Percentiles rank a stretch among this genome's conserved stretches.
phyloP scores from a whole-genome alignment of 2,113 vertebrate genomes.

The Noturus placidus region DNA sequence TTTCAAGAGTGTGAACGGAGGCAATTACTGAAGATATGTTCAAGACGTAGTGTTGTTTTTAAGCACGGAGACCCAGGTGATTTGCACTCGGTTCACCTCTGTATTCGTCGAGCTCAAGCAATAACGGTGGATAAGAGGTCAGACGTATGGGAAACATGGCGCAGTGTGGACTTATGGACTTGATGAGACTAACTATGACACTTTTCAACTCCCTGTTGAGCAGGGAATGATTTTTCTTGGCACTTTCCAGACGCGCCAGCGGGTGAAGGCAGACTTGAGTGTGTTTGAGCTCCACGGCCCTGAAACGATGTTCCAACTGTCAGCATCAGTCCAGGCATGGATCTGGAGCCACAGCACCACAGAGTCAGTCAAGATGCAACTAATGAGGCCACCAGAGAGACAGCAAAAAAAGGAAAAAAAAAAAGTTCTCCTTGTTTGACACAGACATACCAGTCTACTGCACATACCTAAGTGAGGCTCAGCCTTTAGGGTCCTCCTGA shows the following conservation, averaged over 20 bases:
- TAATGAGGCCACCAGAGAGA: conserved; percentile 77
- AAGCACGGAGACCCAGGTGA: neutral
- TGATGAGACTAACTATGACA: conserved; percentile 21
- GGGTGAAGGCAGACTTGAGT: conserved; percentile 70
- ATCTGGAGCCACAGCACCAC: conserved; percentile 56
- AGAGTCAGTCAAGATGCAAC: conserved; percentile 33
- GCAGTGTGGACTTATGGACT: neutral
- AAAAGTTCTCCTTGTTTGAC: conserved; percentile 12
- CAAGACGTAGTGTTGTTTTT: conserved; percentile 26
- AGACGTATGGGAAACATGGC: neutral
- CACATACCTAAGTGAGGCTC: neutral
- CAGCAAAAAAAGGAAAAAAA: conserved; percentile 23
- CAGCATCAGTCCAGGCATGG: conserved; percentile 63
- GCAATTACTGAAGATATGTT: conserved; percentile 19
- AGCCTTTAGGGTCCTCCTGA: neutral
- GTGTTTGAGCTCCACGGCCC: conserved; percentile 70
- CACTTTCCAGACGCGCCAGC: conserved; percentile 49
- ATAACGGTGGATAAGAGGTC: conserved; percentile 5
- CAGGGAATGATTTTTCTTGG: conserved; percentile 19
- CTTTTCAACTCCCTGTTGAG: conserved; percentile 24
- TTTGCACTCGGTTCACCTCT: neutral
- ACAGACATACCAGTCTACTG: conserved; percentile 17
- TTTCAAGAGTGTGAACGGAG: conserved; percentile 18
- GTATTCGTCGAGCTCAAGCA: neutral
- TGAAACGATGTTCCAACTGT: conserved; percentile 68